Conservation (phyloP, 2,888 invertebrate genomes). For the Mactromeris polynyma region DNA sequence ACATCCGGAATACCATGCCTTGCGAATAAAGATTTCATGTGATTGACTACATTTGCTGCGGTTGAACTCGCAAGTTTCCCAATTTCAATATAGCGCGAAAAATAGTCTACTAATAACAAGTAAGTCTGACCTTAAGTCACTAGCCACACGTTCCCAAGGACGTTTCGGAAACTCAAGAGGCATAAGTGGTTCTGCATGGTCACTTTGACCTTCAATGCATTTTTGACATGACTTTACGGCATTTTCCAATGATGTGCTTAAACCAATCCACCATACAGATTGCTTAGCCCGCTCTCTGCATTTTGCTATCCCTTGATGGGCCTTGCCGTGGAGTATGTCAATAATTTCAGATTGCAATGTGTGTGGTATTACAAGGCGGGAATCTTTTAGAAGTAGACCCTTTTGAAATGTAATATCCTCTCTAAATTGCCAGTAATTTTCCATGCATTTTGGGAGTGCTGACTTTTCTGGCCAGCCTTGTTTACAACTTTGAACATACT, state of each 20-base stretch:
- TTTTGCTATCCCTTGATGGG: conserved; percentile 67
- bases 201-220: conserved; percentile 52
- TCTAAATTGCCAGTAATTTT: conserved; percentile 56
- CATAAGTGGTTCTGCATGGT: conserved; percentile 65
- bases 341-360: conserved; percentile 54
- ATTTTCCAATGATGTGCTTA: conserved; percentile 48
- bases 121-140: conserved; percentile 67
- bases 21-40: conserved; percentile 66
- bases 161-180: conserved; percentile 63
- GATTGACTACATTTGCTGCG: conserved; percentile 49
- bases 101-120: conserved; percentile 70
- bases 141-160: conserved; percentile 73
- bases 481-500: conserved; percentile 21
- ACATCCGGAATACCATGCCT: conserved; percentile 62
- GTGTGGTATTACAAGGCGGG: conserved; percentile 54
- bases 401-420: conserved; percentile 48
- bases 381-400: conserved; percentile 49
- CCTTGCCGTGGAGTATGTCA: conserved; percentile 59
- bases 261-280: no score
- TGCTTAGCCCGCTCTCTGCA: conserved; percentile 66
- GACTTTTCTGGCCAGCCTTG: conserved; percentile 36
- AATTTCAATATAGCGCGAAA: conserved; percentile 66
- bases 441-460: conserved; percentile 3
- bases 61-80: conserved; percentile 46
- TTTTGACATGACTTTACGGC: conserved; percentile 60